Base-by-base conservation (phyloP, 2,888 invertebrate species). In the Limnephilus rhombicus region DNA sequence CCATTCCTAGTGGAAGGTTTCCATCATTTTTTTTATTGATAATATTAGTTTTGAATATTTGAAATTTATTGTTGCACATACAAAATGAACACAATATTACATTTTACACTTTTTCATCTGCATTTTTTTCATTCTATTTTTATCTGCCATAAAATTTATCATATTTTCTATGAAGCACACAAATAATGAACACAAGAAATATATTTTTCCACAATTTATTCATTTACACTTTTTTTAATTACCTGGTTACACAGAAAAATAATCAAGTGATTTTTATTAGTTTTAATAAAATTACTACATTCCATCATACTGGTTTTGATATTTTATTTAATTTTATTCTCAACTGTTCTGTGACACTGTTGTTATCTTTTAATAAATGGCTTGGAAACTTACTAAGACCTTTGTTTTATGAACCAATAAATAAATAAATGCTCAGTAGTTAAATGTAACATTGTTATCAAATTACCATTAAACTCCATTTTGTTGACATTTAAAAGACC, bases 321-420 rank as follows among this genome's bases (percentile, higher is more conserved):
- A 24, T 37, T 37, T 11, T 83, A 34, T 83, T 83, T 83, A 83
- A 83, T 83, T 37, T 83, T 83, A 83, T 37, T 83, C 68, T 68
- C n/a, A 68, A 83, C 41, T 83, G 37, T 41, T 83, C 37, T 83
- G 37, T 83, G 83, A 83, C 31, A 18, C 41, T 83, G 45, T 29
- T 86, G 45, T 86, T 86, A 9, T 49, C 45, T 86, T 86, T 45
- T 24, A 86, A 86, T 86, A 86, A 41, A 86, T 86, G 45, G 86
- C 86, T 85, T 85, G 37, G 15, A 85, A 86, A 86, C 37, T 49
- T 68, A 68, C n/a, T 68, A 45, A 45, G 29, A 4, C 2, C n/a
- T 37, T 86, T 85, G 18, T 85, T 85, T 41, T 41, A 37, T 37
- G 34, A 34, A 37, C 83, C 34, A 34, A 15, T 34, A 31, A 82